Base-by-base conservation (phyloP, 1,140 invertebrate species). In the Galleria mellonella region DNA sequence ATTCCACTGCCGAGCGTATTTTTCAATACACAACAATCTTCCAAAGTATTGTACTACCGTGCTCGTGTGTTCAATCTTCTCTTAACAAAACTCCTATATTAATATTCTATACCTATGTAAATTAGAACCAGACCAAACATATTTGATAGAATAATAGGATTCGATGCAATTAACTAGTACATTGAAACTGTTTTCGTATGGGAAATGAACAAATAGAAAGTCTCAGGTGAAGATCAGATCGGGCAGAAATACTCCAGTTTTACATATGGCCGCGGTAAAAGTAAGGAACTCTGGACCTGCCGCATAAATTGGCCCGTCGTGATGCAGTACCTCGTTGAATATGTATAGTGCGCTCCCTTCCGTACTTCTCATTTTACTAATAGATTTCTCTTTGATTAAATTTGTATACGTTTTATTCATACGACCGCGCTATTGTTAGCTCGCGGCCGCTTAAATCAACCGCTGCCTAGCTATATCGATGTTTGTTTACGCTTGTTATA, bases 371-470 rank as follows among this genome's bases (percentile, higher is more conserved):
- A 84, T 84, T 84, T 84, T 84, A 84, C 81, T 84, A 84, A 84
- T 84, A 84, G 78, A 84, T 84, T 84, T 84, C 78, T 77, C 72
- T 84, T 83, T 84, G 81, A 84, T 84, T 84, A 84, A 84, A 84
- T 84, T 83, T 84, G 81, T 84, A 84, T 84, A 82, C 74, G 72
- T 83, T 84, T 83, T 84, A 84, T 82, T 81, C 76, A 83, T 76
- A 79, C 65, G 64, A 39, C 48, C 47, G 60, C 68, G 62, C 73
- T 81, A 81, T 76, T 82, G 81, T 84, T 79, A 67, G 71, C 58
- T 56, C 57, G 58, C 63, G 62, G 52, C 55, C 69, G 51, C 60
- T 78, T 79, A 76, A 82, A 79, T 79, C 73, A 74, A 60, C 40
- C 51, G 61, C 53, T 66, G 56, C 72, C 61, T 57, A 51, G 47